Evolutionary conservation across 1,140 invertebrate genomes (phyloP).

Genomic region (Ridgeia piscesae): DNA sequence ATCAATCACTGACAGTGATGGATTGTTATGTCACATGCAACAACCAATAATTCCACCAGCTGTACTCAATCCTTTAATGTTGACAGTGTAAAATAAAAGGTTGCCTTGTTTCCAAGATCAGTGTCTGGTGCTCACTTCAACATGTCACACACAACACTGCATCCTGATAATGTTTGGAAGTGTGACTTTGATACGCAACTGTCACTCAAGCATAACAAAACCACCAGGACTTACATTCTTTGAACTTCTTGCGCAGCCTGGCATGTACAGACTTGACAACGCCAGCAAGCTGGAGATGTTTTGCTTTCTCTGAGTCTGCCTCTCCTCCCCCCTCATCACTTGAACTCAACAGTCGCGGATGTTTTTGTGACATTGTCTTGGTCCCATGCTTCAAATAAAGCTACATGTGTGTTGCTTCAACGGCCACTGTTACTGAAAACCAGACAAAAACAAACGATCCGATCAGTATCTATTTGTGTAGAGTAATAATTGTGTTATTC

Average conservation of each 20-base stretch:
- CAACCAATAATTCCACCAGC: not conserved
- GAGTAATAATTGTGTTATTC: not conserved
- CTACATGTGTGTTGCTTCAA: not conserved
- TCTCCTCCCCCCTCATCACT: not conserved
- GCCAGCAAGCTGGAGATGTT: constrained; percentile 39
- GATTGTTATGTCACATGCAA: no score
- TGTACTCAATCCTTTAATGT: not conserved
- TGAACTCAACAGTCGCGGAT: not conserved
- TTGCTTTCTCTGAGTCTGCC: constrained; percentile 3
- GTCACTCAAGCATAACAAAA: not conserved
- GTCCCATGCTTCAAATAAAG: not conserved
- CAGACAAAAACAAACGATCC: not conserved
- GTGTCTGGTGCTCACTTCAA: not conserved
- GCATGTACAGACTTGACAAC: constrained; percentile 47
- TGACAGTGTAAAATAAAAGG: not conserved
- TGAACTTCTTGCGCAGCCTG: constrained; percentile 39
- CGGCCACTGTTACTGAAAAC: not conserved
- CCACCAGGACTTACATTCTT: constrained; percentile 38
- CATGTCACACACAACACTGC: not conserved
- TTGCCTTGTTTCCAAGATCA: no score
- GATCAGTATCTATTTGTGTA: not conserved
- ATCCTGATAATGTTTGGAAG: no score
- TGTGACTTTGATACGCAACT: not conserved
- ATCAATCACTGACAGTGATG: no score
- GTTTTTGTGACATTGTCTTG: not conserved